phyloP scores from a whole-genome alignment of 2,888 invertebrate species.

The Chalcis sispes region DNA sequence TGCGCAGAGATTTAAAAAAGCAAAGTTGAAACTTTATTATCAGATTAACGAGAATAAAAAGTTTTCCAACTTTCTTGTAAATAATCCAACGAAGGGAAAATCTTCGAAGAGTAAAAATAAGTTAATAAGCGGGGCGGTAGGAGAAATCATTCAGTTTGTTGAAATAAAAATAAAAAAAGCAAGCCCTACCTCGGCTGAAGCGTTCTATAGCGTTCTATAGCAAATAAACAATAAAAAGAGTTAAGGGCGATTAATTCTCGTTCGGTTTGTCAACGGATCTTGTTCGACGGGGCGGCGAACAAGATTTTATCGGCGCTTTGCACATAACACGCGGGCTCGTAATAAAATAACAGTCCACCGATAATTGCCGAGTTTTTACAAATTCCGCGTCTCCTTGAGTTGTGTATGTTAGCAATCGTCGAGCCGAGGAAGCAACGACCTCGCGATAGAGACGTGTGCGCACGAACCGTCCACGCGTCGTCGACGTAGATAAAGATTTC shows the following conservation, averaged over 20 bases:
- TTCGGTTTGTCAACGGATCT: slow-evolving; percentile 46
- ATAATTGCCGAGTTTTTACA: slow-evolving; percentile 71
- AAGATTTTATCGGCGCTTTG: slow-evolving; percentile 49
- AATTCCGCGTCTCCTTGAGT: slow-evolving; percentile 46
- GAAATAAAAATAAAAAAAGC: slow-evolving; percentile 17
- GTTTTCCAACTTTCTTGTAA: slow-evolving; percentile 20
- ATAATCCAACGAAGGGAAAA: slow-evolving; percentile 55
- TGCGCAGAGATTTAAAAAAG: too few relatives aligned
- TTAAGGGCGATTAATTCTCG: slow-evolving; percentile 22
- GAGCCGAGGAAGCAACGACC: slow-evolving; percentile 32
- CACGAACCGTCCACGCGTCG: too few relatives aligned
- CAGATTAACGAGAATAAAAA: slow-evolving; percentile 7
- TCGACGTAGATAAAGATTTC: slow-evolving; percentile 66
- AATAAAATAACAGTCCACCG: slow-evolving; percentile 71
- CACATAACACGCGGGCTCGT: slow-evolving; percentile 61
- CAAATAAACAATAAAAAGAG: background rate
- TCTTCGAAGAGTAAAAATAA: slow-evolving; percentile 1
- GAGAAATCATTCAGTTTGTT: slow-evolving; percentile 35
- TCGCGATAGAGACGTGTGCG: slow-evolving; percentile 59
- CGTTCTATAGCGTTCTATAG: background rate
- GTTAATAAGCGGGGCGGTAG: slow-evolving; percentile 51
- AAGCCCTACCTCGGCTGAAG: background rate
- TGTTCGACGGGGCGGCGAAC: slow-evolving; percentile 24
- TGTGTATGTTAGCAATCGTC: slow-evolving; percentile 53
- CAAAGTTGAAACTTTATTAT: background rate